Percentiles rank a stretch among this genome's conserved stretches.
phyloP scores from a whole-genome alignment of 2,797 vertebrate genomes.

The Brachyalestes nurse region DNA sequence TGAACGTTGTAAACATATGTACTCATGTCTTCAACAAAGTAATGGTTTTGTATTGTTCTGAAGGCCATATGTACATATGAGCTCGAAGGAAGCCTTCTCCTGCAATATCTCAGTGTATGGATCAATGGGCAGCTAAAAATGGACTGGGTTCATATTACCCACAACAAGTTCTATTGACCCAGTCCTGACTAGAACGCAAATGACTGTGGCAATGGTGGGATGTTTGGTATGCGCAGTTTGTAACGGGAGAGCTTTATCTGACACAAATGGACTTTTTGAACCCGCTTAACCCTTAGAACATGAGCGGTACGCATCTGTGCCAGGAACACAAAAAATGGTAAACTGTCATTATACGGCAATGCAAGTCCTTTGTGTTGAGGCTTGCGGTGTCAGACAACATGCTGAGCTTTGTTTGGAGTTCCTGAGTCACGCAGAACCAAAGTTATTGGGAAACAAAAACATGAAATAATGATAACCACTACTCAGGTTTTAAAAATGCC shows the following conservation, averaged over 20 bases:
- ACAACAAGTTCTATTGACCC: constrained; percentile 72
- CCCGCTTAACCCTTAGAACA: constrained; percentile 13
- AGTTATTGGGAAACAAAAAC: no score
- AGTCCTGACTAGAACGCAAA: constrained; percentile 56
- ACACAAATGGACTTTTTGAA: constrained; percentile 19
- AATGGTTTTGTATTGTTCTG: neutral
- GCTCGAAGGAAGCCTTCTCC: constrained; percentile 36
- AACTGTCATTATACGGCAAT: no score
- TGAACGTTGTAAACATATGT: neutral
- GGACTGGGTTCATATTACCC: constrained; percentile 67
- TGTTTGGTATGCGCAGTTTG: constrained; percentile 17
- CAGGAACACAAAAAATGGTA: no score
- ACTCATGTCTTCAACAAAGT: constrained; percentile 1
- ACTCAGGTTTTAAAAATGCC: no score
- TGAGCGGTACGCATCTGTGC: no score
- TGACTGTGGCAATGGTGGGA: constrained; percentile 11
- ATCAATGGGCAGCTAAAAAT: constrained; percentile 68
- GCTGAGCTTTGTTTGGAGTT: no score
- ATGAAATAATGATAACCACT: no score
- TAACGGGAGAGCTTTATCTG: constrained; percentile 29
- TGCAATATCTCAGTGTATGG: constrained; percentile 62
- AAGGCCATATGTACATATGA: constrained; percentile 31
- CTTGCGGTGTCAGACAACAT: no score
- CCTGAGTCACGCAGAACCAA: no score
- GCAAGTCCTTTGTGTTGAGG: no score